Percentiles rank a stretch among this genome's conserved stretches.
Conservation (phyloP, 2,888 invertebrate genomes). For the Listrodromus nycthemerus region DNA sequence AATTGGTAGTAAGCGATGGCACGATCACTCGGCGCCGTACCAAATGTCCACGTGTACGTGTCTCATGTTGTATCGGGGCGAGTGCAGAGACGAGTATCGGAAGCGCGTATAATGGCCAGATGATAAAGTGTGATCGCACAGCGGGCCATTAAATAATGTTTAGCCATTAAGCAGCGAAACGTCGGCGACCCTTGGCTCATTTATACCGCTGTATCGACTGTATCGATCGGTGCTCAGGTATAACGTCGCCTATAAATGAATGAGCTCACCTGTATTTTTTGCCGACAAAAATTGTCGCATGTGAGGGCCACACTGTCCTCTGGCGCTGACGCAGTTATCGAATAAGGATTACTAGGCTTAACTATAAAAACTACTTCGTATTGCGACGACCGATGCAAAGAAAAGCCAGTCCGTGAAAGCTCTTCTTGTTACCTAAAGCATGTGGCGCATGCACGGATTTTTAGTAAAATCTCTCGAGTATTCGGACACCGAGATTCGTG, state of each 20-base stretch:
- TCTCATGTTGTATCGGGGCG: constrained; percentile 8
- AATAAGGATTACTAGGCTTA: not conserved
- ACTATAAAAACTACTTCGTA: not conserved
- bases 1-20: constrained; percentile 55
- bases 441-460: not conserved
- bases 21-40: constrained; percentile 18
- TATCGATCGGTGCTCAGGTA: constrained; percentile 26
- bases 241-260: not conserved
- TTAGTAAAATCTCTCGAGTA: not conserved
- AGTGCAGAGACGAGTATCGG: constrained; percentile 8
- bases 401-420: too few species aligned
- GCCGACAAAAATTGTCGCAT: not conserved
- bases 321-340: not conserved
- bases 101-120: constrained; percentile 39
- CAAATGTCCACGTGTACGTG: constrained; percentile 25
- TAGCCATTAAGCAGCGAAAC: constrained; percentile 47
- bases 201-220: constrained; percentile 18
- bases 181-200: constrained; percentile 3
- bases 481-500: not conserved
- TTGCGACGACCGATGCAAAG: not conserved
- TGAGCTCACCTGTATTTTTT: not conserved
- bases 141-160: constrained; percentile 53
- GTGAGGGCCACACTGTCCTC: too few species aligned
- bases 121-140: constrained; percentile 45
- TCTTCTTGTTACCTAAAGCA: not conserved